A percentile compares a stretch with the other conserved stretches of the same genome.
phyloP scores from a whole-genome alignment of 1,140 invertebrate species.

The Pogonognathellus flavescens region DNA sequence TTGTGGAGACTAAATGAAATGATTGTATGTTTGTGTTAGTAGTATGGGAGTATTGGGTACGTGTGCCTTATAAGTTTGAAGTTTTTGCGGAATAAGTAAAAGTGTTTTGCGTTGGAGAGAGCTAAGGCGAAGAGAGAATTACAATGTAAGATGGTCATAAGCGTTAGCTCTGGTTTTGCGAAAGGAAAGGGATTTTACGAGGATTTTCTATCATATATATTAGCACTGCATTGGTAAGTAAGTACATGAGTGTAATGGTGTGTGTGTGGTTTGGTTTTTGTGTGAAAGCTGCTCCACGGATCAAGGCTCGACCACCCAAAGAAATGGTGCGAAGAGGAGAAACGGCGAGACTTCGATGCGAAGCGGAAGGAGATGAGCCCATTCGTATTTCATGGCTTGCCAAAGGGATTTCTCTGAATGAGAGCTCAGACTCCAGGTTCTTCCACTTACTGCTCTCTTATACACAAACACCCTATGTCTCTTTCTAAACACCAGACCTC shows the following conservation, averaged over 20 bases:
- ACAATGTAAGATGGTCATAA: no score
- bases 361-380: slow-evolving; percentile 86
- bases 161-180: no score
- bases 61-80: no score
- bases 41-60: no score
- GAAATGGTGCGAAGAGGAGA: slow-evolving; percentile 81
- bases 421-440: slow-evolving; percentile 65
- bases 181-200: no score
- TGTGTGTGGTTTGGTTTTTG: slow-evolving; percentile 53
- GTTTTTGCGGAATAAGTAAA: no score
- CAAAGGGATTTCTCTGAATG: slow-evolving; percentile 62
- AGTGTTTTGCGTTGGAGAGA: no score
- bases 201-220: no score
- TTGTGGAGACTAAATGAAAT: no score
- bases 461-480: background rate
- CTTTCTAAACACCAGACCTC: background rate
- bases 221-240: no score
- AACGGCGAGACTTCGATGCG: slow-evolving; percentile 80
- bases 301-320: slow-evolving; percentile 61
- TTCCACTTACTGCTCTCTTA: background rate
- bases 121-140: no score
- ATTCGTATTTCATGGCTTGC: slow-evolving; percentile 81
- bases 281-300: slow-evolving; percentile 57
- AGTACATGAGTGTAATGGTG: slow-evolving; percentile 8
- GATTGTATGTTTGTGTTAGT: no score